Conservation (phyloP, 2,888 invertebrate species). For the Mylabris sibirica region DNA sequence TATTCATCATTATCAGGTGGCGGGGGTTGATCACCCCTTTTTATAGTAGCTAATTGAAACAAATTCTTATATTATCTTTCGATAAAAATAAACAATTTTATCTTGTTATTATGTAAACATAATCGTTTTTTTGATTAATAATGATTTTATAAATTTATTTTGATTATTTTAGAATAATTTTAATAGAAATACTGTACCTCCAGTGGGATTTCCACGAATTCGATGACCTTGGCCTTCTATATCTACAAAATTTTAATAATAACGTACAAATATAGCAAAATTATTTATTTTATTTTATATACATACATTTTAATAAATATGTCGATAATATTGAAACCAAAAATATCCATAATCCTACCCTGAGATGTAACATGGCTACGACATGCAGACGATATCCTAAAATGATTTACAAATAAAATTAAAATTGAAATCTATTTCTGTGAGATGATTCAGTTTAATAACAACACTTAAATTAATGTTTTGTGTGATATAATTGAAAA, state of each 20-base stretch:
- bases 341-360: conserved; percentile 24
- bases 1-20: conserved; percentile 52
- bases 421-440: conserved; percentile 3
- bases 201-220: conserved; percentile 48
- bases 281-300: not conserved
- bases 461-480: not conserved
- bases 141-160: not conserved
- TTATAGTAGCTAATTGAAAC: conserved; percentile 47
- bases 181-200: conserved; percentile 45
- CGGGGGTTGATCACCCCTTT: conserved; percentile 58
- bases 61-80: not conserved
- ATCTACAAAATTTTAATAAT: not conserved
- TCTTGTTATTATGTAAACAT: not conserved
- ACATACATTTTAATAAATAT: conserved; percentile 12
- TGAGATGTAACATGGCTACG: conserved; percentile 27
- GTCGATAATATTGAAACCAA: conserved; percentile 19
- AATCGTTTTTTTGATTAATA: not conserved
- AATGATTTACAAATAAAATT: conserved; percentile 12
- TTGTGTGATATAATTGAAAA: conserved; percentile 8
- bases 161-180: not conserved
- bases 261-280: not conserved
- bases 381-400: conserved; percentile 19
- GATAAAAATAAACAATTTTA: conserved; percentile 15
- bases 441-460: conserved; percentile 2
- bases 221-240: conserved; percentile 35